Conservation (phyloP, 2,797 vertebrate genomes). For the Apodemus agrarius region DNA sequence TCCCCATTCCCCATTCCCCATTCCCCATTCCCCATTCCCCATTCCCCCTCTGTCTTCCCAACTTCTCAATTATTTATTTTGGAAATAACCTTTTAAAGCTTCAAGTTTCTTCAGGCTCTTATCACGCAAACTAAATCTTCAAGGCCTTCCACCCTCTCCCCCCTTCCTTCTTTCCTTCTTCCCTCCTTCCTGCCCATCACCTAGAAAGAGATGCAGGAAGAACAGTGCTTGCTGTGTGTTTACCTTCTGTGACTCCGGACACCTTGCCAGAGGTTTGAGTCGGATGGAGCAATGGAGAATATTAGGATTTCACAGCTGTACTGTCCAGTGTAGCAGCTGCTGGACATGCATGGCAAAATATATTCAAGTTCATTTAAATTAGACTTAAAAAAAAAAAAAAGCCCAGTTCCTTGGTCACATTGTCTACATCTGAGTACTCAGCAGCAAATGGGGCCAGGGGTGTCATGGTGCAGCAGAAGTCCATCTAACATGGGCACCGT, state of each 20-base stretch:
- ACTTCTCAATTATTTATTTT: slow-evolving; percentile 33
- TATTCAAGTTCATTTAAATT: slow-evolving; percentile 7
- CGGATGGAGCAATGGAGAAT: neutral
- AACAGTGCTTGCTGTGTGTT: neutral
- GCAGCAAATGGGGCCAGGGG: neutral
- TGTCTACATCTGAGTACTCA: neutral
- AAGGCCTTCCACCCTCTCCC: too few relatives aligned
- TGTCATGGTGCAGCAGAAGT: neutral
- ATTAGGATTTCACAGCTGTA: neutral
- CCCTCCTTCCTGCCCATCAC: neutral
- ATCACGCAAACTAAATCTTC: neutral
- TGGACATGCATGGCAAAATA: neutral
- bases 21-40: too few relatives aligned
- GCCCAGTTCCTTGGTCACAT: neutral
- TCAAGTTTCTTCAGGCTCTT: slow-evolving; percentile 42
- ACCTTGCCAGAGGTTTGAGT: slow-evolving; percentile 22
- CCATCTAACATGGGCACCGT: neutral
- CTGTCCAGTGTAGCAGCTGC: neutral
- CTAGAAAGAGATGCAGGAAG: neutral
- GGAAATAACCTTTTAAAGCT: slow-evolving; percentile 15
- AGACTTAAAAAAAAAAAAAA: neutral
- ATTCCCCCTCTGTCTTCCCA: neutral
- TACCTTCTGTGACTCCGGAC: neutral
- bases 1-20: too few relatives aligned
- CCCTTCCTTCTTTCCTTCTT: too few relatives aligned